Percentiles rank a stretch among this genome's conserved stretches.
phyloP scores from a whole-genome alignment of 2,797 vertebrate species.

The Sebastes melanostomus region DNA sequence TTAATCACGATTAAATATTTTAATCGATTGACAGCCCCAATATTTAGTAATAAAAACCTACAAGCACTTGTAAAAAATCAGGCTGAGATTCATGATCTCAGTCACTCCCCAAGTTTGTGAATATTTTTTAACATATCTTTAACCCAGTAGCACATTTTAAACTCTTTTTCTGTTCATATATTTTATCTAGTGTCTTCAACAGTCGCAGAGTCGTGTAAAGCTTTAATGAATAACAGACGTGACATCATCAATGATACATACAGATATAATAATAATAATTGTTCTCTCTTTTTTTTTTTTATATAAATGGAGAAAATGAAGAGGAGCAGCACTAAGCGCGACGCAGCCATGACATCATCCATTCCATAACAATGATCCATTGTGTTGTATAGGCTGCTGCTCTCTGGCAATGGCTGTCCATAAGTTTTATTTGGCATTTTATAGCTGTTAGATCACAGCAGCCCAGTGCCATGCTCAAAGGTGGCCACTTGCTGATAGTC shows the following conservation, averaged over 20 bases:
- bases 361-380: conserved; percentile 86
- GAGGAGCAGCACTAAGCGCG: conserved; percentile 58
- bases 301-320: conserved; percentile 48
- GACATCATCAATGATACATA: conserved; percentile 69
- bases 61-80: neutral
- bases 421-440: conserved; percentile 87
- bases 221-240: conserved; percentile 52
- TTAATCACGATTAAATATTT: too few species aligned
- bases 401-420: conserved; percentile 77
- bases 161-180: neutral
- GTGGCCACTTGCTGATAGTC: conserved; percentile 73
- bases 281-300: conserved; percentile 22
- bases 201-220: conserved; percentile 4
- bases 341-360: conserved; percentile 80
- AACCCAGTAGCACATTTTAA: neutral
- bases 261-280: conserved; percentile 60
- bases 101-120: neutral
- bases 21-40: too few species aligned
- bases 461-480: conserved; percentile 75
- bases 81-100: neutral
- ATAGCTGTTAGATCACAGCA: conserved; percentile 86
- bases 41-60: too few species aligned
- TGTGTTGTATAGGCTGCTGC: conserved; percentile 76
- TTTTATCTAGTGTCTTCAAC: neutral
- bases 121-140: neutral